Base-by-base conservation (phyloP, 2,113 vertebrate species). In the Candoia aspera region DNA sequence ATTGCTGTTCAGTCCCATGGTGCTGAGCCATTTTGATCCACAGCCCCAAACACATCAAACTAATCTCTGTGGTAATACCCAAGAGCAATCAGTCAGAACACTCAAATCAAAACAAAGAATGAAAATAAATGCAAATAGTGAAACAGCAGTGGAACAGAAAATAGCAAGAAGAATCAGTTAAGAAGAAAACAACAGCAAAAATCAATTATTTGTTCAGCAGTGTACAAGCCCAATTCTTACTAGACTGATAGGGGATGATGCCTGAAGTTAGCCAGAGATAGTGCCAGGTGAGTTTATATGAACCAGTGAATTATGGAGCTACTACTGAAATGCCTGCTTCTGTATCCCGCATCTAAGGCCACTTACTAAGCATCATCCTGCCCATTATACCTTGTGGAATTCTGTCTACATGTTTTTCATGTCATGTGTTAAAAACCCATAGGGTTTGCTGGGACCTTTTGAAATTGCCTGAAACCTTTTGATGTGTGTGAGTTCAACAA, bases 61-160 rank as follows among this genome's bases (percentile, higher is more conserved):
- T 86, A 15, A 17, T 79, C 53, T n/a, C 53, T 33, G 55, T 55
- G 8, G 29, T 86, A 86, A 86, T 86, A 86, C 26, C 53, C 26
- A 55, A 55, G 53, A 15, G 68, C 33, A 37, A 79, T 79, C 68
- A 79, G 23, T 26, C 58, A 42, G 21, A 87, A 42, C 37, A 42
- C n/a, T 88, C 33, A 88, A 88, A 37, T 88, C n/a, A 87, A 87
- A 87, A 87, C 37, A 87, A 87, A 42, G 86, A 37, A 5, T 12
- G 23, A 86, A 88, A 59, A 59, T 46, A n/a, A 59, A 42, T 42
- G 33, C 33, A 60, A 59, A 59, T 21, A 37, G 33, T 87, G 54
- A 59, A 87, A 87, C 19, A 87, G 55, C n/a, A 37, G 21, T 37
- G 33, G 24, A 26, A 88, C 57, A 86, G 53, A 86, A 86, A 55